These are phyloP conservation scores for Hyperopisus bebe DNA, from an alignment of 2,113 vertebrate genomes.

Conservation along the genomic window DNA sequence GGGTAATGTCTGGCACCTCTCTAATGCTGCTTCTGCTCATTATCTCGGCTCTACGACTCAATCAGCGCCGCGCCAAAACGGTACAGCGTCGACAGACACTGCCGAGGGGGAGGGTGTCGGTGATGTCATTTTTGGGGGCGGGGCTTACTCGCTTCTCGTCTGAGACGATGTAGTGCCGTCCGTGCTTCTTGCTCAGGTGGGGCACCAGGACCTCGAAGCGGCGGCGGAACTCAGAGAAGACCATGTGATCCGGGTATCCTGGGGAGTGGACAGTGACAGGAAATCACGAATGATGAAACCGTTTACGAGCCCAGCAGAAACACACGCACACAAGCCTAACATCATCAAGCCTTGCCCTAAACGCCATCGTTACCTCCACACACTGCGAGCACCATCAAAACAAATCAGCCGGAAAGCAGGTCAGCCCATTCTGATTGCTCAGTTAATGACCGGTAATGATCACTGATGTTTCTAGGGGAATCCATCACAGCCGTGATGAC, in stretches of 20 bases:
- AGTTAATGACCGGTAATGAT: neutral
- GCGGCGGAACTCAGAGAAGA: constrained; percentile 90
- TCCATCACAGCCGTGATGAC: neutral
- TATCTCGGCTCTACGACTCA: constrained; percentile 51
- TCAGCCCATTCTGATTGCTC: neutral
- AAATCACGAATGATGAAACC: neutral
- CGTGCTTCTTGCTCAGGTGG: constrained; percentile 91
- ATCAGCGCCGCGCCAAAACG: neutral
- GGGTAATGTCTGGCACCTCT: neutral
- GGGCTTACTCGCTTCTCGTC: constrained; percentile 74
- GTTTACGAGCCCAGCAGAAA: neutral
- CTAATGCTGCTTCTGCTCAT: constrained; percentile 35
- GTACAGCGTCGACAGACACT: neutral
- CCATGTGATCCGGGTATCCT: constrained; percentile 97
- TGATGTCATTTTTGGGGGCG: neutral
- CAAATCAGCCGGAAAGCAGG: neutral
- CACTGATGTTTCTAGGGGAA: neutral
- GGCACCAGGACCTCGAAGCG: constrained; percentile 90
- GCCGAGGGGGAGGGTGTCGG: neutral
- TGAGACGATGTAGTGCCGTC: constrained; percentile 91
- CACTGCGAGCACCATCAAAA: neutral
- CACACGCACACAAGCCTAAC: neutral
- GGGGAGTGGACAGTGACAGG: neutral
- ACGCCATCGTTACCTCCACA: neutral
- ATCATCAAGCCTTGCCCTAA: neutral